Conservation (phyloP, 2,888 invertebrate species). For the Xylota segnis region DNA sequence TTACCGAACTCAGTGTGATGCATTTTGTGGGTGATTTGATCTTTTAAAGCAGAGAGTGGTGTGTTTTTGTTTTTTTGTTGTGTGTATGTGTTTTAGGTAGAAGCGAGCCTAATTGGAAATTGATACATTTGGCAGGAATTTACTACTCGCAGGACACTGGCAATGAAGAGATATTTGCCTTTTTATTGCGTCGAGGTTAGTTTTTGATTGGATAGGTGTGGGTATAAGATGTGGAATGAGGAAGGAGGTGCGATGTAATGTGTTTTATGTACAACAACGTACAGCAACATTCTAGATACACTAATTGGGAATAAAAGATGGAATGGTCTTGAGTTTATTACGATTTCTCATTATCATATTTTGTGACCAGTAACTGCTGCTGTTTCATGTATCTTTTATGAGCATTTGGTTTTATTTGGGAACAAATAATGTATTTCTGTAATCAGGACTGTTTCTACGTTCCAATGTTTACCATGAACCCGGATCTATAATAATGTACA, state of each 20-base stretch:
- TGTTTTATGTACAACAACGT: not conserved
- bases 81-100: conserved; percentile 16
- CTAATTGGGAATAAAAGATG: not conserved
- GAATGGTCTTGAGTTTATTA: too few relatives aligned
- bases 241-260: too few relatives aligned
- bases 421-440: too few relatives aligned
- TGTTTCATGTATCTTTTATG: too few relatives aligned
- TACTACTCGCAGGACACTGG: not conserved
- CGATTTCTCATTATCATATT: too few relatives aligned
- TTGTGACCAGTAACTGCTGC: too few relatives aligned
- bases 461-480: too few relatives aligned
- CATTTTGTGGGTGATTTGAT: conserved; percentile 61
- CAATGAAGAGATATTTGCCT: not conserved
- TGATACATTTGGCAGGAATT: conserved; percentile 54
- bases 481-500: too few relatives aligned
- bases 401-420: too few relatives aligned
- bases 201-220: not conserved
- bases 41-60: conserved; percentile 9
- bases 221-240: too few relatives aligned
- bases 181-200: conserved; percentile 11
- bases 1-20: conserved; percentile 39
- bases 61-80: too few relatives aligned
- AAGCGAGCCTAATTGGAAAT: conserved; percentile 59
- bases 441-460: too few relatives aligned
- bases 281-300: not conserved